phyloP scores from a whole-genome alignment of 2,113 vertebrate species.

The Gallinago undulata region DNA sequence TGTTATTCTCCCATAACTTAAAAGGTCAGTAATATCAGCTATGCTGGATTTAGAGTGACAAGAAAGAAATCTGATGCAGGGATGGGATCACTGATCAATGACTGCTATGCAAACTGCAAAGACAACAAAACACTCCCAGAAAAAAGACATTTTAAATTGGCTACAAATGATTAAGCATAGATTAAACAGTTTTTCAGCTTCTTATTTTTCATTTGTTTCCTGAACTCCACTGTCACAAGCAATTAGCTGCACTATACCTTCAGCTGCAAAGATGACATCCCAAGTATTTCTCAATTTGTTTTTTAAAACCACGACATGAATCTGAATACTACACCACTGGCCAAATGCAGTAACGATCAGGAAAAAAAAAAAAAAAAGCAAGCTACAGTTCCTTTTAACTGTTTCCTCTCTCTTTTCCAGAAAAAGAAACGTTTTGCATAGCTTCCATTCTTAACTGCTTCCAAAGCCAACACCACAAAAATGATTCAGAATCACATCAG shows the following conservation, averaged over 20 bases:
- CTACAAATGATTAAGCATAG: slow-evolving; percentile 51
- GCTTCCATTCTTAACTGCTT: slow-evolving; percentile 21
- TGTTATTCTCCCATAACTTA: slow-evolving; percentile 57
- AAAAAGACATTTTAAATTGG: slow-evolving; percentile 66
- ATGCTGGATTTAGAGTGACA: slow-evolving; percentile 44
- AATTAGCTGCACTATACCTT: slow-evolving; percentile 54
- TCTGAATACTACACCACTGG: slow-evolving; percentile 41
- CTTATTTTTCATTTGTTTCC: slow-evolving; percentile 46
- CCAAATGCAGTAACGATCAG: slow-evolving; percentile 18
- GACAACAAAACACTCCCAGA: slow-evolving; percentile 51
- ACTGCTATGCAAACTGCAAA: slow-evolving; percentile 43
- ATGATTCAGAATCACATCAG: slow-evolving; percentile 27
- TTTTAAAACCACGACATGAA: slow-evolving; percentile 1
- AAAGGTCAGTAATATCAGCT: slow-evolving; percentile 65
- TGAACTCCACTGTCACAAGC: slow-evolving; percentile 20
- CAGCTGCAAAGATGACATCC: slow-evolving; percentile 51
- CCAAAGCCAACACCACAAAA: neutral
- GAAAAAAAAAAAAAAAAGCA: neutral
- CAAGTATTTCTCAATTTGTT: slow-evolving; percentile 45
- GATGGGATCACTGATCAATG: slow-evolving; percentile 41
- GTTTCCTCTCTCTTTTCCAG: slow-evolving; percentile 16
- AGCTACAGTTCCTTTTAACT: slow-evolving; percentile 2
- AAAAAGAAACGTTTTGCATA: neutral
- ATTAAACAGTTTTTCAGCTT: slow-evolving; percentile 40
- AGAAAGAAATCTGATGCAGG: slow-evolving; percentile 60